Percentiles rank a stretch among this genome's conserved stretches.
Evolutionary conservation across 2,888 invertebrate genomes (phyloP).

Genomic region (Ichneumoninae sp.): DNA sequence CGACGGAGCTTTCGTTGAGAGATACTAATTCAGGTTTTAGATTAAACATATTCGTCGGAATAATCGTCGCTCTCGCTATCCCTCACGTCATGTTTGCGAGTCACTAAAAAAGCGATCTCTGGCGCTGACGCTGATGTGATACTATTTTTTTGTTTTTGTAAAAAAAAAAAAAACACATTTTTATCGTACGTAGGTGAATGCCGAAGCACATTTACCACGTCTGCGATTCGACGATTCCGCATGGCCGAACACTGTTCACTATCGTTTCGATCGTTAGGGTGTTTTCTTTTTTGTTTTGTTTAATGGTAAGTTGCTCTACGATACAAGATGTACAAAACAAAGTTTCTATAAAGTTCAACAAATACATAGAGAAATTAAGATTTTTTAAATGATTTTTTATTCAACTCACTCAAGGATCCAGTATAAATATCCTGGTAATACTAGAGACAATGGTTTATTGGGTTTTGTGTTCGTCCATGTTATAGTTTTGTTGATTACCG

Average conservation of each 20-base stretch:
- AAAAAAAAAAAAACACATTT: background rate
- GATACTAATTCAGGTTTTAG: slow-evolving; percentile 8
- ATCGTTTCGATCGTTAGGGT: slow-evolving; percentile 22
- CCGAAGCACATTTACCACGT: slow-evolving; percentile 46
- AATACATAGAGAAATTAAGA: slow-evolving; percentile 44
- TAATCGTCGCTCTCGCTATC: slow-evolving; percentile 68
- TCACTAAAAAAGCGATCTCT: slow-evolving; percentile 50
- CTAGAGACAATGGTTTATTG: slow-evolving; percentile 46
- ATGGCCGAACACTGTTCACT: slow-evolving; percentile 30
- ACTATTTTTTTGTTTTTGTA: slow-evolving; percentile 1
- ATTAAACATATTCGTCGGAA: slow-evolving; percentile 62
- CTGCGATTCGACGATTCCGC: slow-evolving; percentile 23
- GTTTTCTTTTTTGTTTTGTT: slow-evolving; percentile 26
- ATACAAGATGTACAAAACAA: slow-evolving; percentile 11
- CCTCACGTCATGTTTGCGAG: slow-evolving; percentile 66
- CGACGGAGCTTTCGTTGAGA: background rate
- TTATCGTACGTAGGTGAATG: slow-evolving; percentile 50
- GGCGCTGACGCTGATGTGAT: slow-evolving; percentile 25
- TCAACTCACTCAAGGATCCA: slow-evolving; percentile 49
- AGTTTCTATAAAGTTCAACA: background rate
- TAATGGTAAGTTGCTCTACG: slow-evolving; percentile 13
- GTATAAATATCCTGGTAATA: slow-evolving; percentile 51
- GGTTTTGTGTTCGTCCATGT: slow-evolving; percentile 57
- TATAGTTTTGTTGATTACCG: background rate
- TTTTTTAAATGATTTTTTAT: slow-evolving; percentile 38